phyloP scores from a whole-genome alignment of 2,888 invertebrate species.

The Galerucella pusilla region DNA sequence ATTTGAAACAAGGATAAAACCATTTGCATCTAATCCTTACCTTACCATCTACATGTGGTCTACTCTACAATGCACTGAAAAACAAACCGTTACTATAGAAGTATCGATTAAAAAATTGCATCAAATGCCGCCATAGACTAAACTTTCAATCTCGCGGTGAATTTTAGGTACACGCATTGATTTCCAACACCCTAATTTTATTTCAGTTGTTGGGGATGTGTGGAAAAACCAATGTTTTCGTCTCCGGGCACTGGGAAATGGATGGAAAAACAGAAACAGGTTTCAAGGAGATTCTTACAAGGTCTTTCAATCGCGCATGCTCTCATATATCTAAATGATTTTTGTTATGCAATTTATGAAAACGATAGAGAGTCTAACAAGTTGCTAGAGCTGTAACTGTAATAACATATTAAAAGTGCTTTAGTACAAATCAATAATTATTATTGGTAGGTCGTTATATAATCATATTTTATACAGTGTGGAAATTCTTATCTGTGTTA shows the following conservation, averaged over 20 bases:
- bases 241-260: constrained; percentile 29
- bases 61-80: constrained; percentile 24
- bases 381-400: not conserved
- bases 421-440: too few relatives aligned
- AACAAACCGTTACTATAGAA: constrained; percentile 33
- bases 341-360: constrained; percentile 4
- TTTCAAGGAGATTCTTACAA: constrained; percentile 28
- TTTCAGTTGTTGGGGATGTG: constrained; percentile 14
- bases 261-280: constrained; percentile 30
- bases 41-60: constrained; percentile 24
- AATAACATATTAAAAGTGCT: not conserved
- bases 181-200: constrained; percentile 22
- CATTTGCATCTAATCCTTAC: constrained; percentile 24
- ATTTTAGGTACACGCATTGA: constrained; percentile 18
- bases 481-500: not conserved
- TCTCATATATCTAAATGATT: constrained; percentile 30
- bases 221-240: constrained; percentile 34
- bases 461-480: constrained; percentile 1
- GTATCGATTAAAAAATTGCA: constrained; percentile 30
- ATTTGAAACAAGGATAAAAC: constrained; percentile 17
- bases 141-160: constrained; percentile 13
- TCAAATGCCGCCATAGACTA: constrained; percentile 7
- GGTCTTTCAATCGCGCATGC: constrained; percentile 45
- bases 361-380: not conserved
- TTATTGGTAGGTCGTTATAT: not conserved